Evolutionary conservation across 2,113 vertebrate genomes (phyloP).

Genomic region (Numenius arquata): DNA sequence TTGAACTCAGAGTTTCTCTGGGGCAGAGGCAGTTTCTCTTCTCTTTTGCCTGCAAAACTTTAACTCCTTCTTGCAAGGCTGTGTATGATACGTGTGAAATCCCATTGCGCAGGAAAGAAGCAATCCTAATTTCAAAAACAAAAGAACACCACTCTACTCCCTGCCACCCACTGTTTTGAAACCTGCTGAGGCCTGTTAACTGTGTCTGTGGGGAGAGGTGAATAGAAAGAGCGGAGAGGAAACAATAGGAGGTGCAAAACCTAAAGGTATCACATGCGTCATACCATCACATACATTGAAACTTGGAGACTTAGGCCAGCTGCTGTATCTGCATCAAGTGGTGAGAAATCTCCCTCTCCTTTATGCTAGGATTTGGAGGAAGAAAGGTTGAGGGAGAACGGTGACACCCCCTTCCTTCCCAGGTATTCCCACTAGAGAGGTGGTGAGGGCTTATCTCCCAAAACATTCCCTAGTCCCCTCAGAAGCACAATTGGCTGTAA

Average conservation of each 20-base stretch:
- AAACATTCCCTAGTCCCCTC: background rate
- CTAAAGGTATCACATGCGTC: background rate
- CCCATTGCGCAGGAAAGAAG: background rate
- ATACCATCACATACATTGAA: background rate
- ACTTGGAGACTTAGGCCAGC: background rate
- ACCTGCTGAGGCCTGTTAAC: background rate
- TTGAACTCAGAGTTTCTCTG: background rate
- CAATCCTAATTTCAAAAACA: background rate
- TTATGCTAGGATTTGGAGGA: background rate
- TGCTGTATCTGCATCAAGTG: background rate
- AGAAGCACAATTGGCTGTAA: background rate
- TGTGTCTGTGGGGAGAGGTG: background rate
- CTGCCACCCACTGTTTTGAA: background rate
- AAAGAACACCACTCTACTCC: background rate
- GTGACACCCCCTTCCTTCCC: background rate
- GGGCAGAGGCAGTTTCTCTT: conserved; percentile 2
- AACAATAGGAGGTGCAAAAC: background rate
- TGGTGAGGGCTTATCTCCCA: background rate
- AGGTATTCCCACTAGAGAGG: background rate
- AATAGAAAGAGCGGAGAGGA: background rate
- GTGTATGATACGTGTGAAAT: background rate
- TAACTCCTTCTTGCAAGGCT: background rate
- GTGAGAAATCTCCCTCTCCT: background rate
- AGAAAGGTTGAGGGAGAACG: background rate
- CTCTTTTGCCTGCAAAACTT: background rate